phyloP scores from a whole-genome alignment of 1,140 invertebrate genomes.

The Grapholita molesta region DNA sequence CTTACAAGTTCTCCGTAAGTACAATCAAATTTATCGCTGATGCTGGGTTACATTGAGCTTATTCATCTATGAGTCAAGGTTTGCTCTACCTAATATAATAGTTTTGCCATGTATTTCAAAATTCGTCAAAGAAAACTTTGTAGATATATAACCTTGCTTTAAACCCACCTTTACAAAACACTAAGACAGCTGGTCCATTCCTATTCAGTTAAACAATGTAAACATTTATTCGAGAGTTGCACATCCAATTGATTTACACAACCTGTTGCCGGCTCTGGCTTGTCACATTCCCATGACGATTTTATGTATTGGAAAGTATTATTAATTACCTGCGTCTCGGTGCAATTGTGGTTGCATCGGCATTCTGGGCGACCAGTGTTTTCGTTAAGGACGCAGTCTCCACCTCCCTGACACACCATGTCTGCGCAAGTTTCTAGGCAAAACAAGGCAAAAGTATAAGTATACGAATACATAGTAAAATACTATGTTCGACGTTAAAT shows the following conservation, averaged over 20 bases:
- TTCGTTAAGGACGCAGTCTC: conserved; percentile 53
- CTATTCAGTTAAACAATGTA: not conserved
- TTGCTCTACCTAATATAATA: too few species aligned
- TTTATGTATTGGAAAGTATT: not conserved
- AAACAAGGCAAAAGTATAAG: conserved; percentile 16
- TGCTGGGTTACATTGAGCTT: too few species aligned
- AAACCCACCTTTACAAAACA: too few species aligned
- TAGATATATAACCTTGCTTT: too few species aligned
- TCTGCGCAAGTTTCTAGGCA: conserved; percentile 61
- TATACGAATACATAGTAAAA: not conserved
- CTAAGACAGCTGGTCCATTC: too few species aligned
- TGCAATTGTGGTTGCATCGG: conserved; percentile 69
- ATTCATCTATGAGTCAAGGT: too few species aligned
- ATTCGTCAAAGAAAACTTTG: too few species aligned
- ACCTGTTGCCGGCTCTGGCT: not conserved
- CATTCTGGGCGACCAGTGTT: conserved; percentile 60
- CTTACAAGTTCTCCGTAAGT: too few species aligned
- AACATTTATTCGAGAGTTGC: not conserved
- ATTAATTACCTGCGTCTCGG: conserved; percentile 47
- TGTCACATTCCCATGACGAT: not conserved
- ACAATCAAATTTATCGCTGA: too few species aligned
- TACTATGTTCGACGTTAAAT: too few species aligned
- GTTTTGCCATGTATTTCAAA: too few species aligned
- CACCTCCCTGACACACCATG: conserved; percentile 60
- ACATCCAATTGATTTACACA: not conserved